A percentile compares a stretch with the other conserved stretches of the same genome.
phyloP scores from a whole-genome alignment of 2,797 vertebrate genomes.

The Pseudochirops cupreus region DNA sequence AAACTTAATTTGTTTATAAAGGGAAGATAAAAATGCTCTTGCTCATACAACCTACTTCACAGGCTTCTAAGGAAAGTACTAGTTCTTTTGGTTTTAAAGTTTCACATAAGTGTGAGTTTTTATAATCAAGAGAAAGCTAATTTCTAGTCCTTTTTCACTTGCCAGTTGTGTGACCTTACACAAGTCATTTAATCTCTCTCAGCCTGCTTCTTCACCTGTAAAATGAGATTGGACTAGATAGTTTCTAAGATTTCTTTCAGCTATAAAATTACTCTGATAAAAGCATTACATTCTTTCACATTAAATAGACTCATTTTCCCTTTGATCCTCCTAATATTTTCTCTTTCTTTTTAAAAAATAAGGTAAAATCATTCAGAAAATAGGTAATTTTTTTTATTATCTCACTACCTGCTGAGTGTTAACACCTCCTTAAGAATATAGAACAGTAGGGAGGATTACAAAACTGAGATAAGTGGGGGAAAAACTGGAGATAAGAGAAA shows the following conservation, averaged over 20 bases:
- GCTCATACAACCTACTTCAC: not conserved
- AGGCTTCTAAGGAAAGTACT: not conserved
- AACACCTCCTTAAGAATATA: not conserved
- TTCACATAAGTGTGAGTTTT: not conserved
- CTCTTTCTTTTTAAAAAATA: not conserved
- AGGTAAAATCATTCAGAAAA: not conserved
- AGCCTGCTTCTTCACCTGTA: not conserved
- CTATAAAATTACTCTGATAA: not conserved
- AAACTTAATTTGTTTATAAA: not conserved
- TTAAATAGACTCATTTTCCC: not conserved
- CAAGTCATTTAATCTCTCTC: not conserved
- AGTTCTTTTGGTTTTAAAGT: not conserved
- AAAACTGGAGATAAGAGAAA: conserved; percentile 26
- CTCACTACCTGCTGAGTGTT: not conserved
- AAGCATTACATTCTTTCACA: not conserved
- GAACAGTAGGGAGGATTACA: not conserved
- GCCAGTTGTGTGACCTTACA: not conserved
- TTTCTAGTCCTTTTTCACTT: not conserved
- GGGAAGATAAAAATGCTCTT: not conserved
- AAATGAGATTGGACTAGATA: not conserved
- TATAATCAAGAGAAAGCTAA: not conserved
- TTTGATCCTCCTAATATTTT: not conserved
- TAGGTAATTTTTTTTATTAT: conserved; percentile 8
- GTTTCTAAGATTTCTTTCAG: not conserved
- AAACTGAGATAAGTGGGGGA: conserved; percentile 5